Evolutionary conservation across 1,140 invertebrate genomes (phyloP).

Genomic region (Dreissena polymorpha): DNA sequence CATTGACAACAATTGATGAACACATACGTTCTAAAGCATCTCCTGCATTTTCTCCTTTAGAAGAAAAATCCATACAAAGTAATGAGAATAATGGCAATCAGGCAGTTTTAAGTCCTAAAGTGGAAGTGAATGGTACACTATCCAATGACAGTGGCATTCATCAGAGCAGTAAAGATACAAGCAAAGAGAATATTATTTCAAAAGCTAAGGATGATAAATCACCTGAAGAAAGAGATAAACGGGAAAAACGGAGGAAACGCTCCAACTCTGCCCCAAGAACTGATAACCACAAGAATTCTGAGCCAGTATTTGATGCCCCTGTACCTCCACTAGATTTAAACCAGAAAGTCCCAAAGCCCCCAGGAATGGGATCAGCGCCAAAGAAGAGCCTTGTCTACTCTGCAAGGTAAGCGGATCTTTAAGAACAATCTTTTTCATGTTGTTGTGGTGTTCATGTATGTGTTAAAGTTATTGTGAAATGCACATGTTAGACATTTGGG

Average conservation of each 20-base stretch:
- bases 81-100: slow-evolving; percentile 11
- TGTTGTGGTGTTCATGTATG: too few relatives aligned
- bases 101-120: not conserved
- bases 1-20: slow-evolving; percentile 56
- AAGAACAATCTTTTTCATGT: not conserved
- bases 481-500: too few relatives aligned
- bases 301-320: slow-evolving; percentile 44
- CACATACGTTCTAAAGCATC: slow-evolving; percentile 40
- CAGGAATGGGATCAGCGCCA: slow-evolving; percentile 63
- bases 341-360: slow-evolving; percentile 62
- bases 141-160: slow-evolving; percentile 1
- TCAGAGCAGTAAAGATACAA: slow-evolving; percentile 23
- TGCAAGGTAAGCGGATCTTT: slow-evolving; percentile 63
- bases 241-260: slow-evolving; percentile 52
- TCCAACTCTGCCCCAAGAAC: slow-evolving; percentile 64
- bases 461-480: too few relatives aligned
- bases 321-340: slow-evolving; percentile 59
- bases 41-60: slow-evolving; percentile 39
- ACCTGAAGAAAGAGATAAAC: slow-evolving; percentile 33
- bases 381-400: slow-evolving; percentile 64
- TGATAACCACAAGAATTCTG: slow-evolving; percentile 46
- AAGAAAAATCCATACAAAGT: slow-evolving; percentile 25
- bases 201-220: slow-evolving; percentile 44
- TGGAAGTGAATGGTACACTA: not conserved
- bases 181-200: slow-evolving; percentile 19